These are phyloP conservation scores for Panagrolaimus sp. DNA, from an alignment of 1,140 invertebrate species.

Conservation along the genomic window DNA sequence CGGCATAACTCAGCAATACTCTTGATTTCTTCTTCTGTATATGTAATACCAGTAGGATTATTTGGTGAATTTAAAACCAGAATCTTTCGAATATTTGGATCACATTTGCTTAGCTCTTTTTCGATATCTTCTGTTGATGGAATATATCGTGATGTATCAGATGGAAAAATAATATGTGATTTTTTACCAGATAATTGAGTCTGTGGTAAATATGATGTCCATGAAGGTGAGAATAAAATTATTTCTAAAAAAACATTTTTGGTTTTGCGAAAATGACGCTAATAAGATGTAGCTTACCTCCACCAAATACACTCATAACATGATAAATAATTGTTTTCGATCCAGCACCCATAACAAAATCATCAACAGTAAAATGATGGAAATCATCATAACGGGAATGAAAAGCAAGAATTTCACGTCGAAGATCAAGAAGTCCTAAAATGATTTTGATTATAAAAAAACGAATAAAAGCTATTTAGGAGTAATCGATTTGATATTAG, in stretches of 20 bases:
- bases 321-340: conserved; percentile 60
- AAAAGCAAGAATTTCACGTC: conserved; percentile 53
- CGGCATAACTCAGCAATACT: conserved; percentile 43
- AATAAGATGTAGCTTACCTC: conserved; percentile 44
- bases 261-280: no score
- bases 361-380: conserved; percentile 41
- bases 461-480: no score
- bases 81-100: conserved; percentile 43
- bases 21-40: conserved; percentile 47
- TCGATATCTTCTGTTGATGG: conserved; percentile 49
- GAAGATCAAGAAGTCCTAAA: conserved; percentile 52
- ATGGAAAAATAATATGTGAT: conserved; percentile 40
- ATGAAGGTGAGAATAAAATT: conserved; percentile 56
- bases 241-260: conserved; percentile 55
- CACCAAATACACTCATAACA: conserved; percentile 56
- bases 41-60: conserved; percentile 58
- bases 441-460: no score
- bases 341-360: conserved; percentile 58
- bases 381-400: conserved; percentile 54
- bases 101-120: conserved; percentile 40
- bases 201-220: conserved; percentile 59
- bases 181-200: conserved; percentile 43
- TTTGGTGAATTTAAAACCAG: conserved; percentile 58
- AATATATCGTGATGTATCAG: conserved; percentile 48
- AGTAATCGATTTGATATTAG: no score